Evolutionary conservation across 2,888 invertebrate species (phyloP), one percentile per base, ranked within the genome.

Genomic region (Drosophila robusta): DNA sequence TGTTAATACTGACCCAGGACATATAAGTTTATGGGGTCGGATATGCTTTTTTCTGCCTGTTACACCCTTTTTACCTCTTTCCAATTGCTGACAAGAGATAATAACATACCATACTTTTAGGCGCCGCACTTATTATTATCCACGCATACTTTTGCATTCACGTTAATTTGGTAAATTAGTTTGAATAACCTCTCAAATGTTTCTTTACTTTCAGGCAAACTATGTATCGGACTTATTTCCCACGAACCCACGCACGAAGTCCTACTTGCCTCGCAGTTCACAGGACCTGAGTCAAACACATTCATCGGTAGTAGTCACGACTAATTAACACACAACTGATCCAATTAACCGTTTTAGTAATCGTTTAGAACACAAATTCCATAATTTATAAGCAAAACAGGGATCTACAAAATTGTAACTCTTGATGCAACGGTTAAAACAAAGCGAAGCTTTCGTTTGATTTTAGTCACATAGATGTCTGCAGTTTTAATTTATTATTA

Each of bases 221-320:
- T 92, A 71, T 57, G 88, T 92, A n/a, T 92, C 92, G 3, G 92
- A 92, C 74, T 71, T 92, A 61, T 92, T 91, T 56, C 69, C 78
- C 3, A 69, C 36, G 16, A 38, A 64, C 3, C 70, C 70, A 8
- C 58, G 72, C 8, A 60, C 77, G n/a, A 90, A 86, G 61, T 50
- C 81, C 0, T 90, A 90, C 61, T 60, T 92, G 67, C 89, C 91
- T 3, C 78, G 75, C 26, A 87, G 90, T 41, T 70, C 87, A 14
- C 89, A 91, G 44, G 92, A 92, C 63, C 64, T 86, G 44, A 89
- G 63, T 29, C 80, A 83, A 49, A 76, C 90, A 2, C 80, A 70
- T 24, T 62, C 89, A 12, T 41, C 80, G 16, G 73, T 68, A 45
- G 85, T 75, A 6, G 62, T 64, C 11, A 80, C 88, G 7, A 58